phyloP scores from a whole-genome alignment of 2,113 vertebrate genomes.

The Indicator indicator region DNA sequence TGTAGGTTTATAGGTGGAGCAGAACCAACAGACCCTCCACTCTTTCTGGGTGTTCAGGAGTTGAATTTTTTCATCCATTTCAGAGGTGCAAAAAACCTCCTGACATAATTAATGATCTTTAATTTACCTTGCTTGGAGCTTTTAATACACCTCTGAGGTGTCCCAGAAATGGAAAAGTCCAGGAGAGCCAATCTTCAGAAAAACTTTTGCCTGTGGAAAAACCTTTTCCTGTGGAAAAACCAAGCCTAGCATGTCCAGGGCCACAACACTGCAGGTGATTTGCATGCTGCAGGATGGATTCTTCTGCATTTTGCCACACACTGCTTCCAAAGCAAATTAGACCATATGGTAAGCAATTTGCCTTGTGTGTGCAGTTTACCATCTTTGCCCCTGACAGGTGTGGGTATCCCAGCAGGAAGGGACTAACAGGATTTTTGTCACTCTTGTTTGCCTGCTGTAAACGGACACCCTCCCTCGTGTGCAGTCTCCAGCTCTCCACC shows the following conservation, averaged over 20 bases:
- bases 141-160: background rate
- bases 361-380: background rate
- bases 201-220: background rate
- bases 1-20: background rate
- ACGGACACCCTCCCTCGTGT: background rate
- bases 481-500: background rate
- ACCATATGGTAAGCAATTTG: constrained; percentile 16
- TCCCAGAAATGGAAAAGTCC: background rate
- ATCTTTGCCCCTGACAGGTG: background rate
- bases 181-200: background rate
- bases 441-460: background rate
- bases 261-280: background rate
- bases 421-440: background rate
- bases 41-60: background rate
- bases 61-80: background rate
- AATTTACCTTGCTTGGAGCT: background rate
- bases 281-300: background rate
- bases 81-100: background rate
- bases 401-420: background rate
- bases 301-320: background rate
- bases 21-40: background rate
- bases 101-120: background rate
- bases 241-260: background rate
- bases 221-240: background rate
- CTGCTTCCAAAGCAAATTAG: background rate